Conservation (phyloP, 2,797 vertebrate species). For the Leptatherina wallacei region DNA sequence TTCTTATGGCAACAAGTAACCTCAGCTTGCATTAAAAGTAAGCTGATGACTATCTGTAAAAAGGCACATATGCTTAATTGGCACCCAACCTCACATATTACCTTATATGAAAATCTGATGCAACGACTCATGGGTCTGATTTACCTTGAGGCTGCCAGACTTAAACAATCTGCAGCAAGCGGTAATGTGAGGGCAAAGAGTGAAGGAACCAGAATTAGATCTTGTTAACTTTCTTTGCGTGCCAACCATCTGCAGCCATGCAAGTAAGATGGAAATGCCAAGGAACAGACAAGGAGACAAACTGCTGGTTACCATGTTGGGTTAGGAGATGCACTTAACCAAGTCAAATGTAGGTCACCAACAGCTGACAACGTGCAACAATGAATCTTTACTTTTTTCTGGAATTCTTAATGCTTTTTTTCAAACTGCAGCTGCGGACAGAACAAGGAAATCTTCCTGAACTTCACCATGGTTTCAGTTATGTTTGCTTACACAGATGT, state of each 20-base stretch:
- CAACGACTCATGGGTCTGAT: conserved; percentile 11
- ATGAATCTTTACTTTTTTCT: conserved; percentile 2
- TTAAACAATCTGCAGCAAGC: conserved; percentile 20
- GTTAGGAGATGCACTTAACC: conserved; percentile 17
- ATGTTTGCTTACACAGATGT: conserved; percentile 11
- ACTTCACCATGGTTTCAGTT: background rate
- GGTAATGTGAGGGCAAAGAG: conserved; percentile 8
- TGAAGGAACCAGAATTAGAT: background rate
- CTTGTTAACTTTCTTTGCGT: conserved; percentile 20
- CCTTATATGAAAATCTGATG: conserved; percentile 19
- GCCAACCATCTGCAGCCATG: conserved; percentile 59
- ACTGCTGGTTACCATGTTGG: conserved; percentile 6
- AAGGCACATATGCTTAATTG: conserved; percentile 44
- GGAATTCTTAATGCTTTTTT: background rate
- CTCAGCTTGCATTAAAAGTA: conserved; percentile 30
- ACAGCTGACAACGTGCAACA: conserved; percentile 4
- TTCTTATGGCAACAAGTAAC: conserved; percentile 55
- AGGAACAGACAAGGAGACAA: conserved; percentile 14
- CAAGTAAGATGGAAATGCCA: conserved; percentile 15
- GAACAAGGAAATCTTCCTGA: background rate
- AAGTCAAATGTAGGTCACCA: conserved; percentile 1
- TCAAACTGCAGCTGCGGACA: background rate
- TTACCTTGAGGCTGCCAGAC: conserved; percentile 28
- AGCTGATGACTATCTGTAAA: conserved; percentile 45
- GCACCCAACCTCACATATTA: conserved; percentile 15